Conservation (phyloP, 2,797 vertebrate genomes). For the Caiman crocodilus region DNA sequence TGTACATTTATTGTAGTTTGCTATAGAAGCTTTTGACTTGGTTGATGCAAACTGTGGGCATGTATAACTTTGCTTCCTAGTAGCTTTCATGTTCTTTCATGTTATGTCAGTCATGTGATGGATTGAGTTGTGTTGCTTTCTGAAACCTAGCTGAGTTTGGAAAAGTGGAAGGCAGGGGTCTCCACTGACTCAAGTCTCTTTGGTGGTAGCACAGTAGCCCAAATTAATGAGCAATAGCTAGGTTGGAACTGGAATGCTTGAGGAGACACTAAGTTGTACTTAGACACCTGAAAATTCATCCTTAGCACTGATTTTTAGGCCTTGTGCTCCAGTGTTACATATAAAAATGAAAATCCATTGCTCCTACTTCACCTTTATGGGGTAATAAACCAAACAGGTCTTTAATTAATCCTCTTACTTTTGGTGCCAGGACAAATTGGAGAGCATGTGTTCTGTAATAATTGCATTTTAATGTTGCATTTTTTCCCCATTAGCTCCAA, state of each 20-base stretch:
- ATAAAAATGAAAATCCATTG: background rate
- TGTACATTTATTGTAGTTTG: background rate
- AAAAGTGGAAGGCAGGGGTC: background rate
- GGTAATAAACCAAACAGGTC: background rate
- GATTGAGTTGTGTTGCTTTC: background rate
- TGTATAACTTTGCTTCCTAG: background rate
- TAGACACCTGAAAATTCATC: background rate
- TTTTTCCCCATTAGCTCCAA: background rate
- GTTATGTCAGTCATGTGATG: background rate
- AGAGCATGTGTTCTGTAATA: accelerated
- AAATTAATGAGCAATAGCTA: background rate
- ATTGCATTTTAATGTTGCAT: background rate
- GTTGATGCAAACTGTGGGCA: background rate
- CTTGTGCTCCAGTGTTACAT: accelerated
- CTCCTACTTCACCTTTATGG: background rate
- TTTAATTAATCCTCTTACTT: accelerated
- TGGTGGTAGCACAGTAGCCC: accelerated
- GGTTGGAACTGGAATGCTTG: background rate
- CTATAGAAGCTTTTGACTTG: background rate
- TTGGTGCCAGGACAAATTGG: background rate
- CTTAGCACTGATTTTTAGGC: background rate
- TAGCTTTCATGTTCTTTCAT: background rate
- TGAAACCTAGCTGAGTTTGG: background rate
- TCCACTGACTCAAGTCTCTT: background rate
- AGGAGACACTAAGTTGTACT: background rate